Percentiles rank a stretch among this genome's conserved stretches.
These are phyloP conservation scores for Equus quagga DNA, from an alignment of 2,113 vertebrate species.

Conservation along the genomic window DNA sequence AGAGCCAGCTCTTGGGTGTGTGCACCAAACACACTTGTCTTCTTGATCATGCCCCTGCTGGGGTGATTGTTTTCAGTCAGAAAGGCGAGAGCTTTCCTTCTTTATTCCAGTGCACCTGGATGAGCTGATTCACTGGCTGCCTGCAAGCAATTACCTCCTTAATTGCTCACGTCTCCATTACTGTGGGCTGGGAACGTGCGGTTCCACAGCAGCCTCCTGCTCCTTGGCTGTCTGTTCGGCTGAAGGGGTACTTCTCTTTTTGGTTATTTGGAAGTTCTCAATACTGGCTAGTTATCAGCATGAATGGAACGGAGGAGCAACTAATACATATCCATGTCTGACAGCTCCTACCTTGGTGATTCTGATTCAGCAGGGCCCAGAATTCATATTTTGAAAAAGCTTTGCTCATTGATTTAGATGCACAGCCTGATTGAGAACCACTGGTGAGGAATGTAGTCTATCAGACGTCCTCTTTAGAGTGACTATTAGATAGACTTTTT, in stretches of 20 bases:
- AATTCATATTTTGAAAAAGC: background rate
- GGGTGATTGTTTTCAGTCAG: background rate
- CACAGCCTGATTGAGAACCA: background rate
- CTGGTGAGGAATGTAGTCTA: background rate
- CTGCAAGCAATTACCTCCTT: background rate
- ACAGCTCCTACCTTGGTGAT: background rate
- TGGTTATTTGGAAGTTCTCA: constrained; percentile 45
- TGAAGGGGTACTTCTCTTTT: constrained; percentile 55
- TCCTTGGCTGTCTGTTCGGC: background rate
- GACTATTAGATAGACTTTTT: background rate
- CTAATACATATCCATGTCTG: background rate
- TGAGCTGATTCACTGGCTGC: background rate
- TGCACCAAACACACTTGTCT: background rate
- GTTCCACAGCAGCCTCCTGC: background rate
- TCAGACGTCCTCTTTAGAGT: background rate
- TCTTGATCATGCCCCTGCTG: background rate
- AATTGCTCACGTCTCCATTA: background rate
- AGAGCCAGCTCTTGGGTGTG: background rate
- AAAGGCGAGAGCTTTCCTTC: background rate
- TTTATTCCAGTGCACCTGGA: background rate
- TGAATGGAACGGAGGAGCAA: background rate
- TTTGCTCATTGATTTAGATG: background rate
- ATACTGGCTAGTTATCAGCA: background rate
- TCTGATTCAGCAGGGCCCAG: background rate
- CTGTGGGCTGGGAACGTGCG: background rate